Base-by-base conservation (phyloP, 2,888 invertebrate species). In the Athripsodes cinereus region DNA sequence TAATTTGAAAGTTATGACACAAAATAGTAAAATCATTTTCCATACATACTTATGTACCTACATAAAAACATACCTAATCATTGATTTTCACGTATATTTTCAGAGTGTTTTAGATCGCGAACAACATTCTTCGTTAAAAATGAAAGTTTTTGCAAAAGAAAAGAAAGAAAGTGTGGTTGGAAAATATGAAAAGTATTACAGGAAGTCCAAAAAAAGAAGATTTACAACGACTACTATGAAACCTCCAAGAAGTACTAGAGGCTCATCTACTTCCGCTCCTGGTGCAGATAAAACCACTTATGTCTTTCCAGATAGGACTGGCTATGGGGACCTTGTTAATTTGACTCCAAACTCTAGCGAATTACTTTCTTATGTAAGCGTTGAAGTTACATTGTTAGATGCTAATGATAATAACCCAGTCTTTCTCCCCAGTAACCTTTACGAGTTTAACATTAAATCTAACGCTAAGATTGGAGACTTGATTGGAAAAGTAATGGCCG, bases 371-470 rank as follows among this genome's bases (percentile, higher is more conserved):
- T 78, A 70, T 21, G 92, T 91, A 0, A 82, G 82, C 44, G 88
- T 93, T 0, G 90, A 91, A 74, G 88, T 95, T 1, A 87, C 88
- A 0, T 72, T 95, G 22, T 75, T 90, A 0, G 95, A 96, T 69
- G 90, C 94, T 16, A 96, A 96, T 69, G 95, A 96, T 69, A 94
- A 95, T 67, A 90, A 90, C 66, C 95, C 96, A 0, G 84, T 85
- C 22, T 95, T 94, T 68, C 81, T 90, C 21, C 89, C 91, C 2
- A 88, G 85, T 57, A 92, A 92, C 71, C 76, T 92, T 3, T 93
- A 92, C 66, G 88, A 90, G 67, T 90, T 93, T 67, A 75, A 79
- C 52, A 81, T 90, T 0, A 83, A 83, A 56, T 83, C 84, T 0
- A 85, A 88, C 58, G 83, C 85, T 0, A 79, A 82, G 60, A 72